These are phyloP conservation scores for Todus mexicanus DNA, from an alignment of 2,797 vertebrate genomes.

Conservation along the genomic window DNA sequence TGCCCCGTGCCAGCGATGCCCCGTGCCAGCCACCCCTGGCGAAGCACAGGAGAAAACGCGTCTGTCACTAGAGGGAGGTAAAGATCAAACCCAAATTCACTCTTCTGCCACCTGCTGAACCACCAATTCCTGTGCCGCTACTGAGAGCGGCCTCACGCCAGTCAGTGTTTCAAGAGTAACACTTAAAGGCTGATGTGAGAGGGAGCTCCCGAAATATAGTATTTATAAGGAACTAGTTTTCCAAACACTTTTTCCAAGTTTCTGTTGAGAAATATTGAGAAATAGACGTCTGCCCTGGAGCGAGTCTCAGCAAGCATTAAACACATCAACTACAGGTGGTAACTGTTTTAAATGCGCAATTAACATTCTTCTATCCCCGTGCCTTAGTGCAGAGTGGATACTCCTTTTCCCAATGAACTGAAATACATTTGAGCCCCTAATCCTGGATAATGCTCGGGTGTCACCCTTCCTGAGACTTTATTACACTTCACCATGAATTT, in stretches of 20 bases:
- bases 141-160: background rate
- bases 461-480: background rate
- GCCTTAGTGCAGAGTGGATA: background rate
- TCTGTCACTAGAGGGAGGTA: constrained; percentile 7
- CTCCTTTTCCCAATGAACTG: background rate
- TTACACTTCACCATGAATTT: background rate
- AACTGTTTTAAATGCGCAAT: background rate
- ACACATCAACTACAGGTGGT: too few relatives aligned
- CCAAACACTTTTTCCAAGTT: background rate
- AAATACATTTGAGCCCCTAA: background rate
- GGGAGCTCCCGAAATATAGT: background rate
- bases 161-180: background rate
- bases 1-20: too few relatives aligned
- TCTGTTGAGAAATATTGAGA: too few relatives aligned
- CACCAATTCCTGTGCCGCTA: background rate
- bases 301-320: too few relatives aligned
- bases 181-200: background rate
- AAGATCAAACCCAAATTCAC: background rate
- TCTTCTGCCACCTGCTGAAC: background rate
- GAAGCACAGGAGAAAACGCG: background rate
- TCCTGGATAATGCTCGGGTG: background rate
- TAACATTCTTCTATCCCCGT: background rate
- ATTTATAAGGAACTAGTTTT: background rate
- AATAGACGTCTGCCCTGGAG: background rate
- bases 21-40: too few relatives aligned